A percentile compares a stretch with the other conserved stretches of the same genome.
phyloP scores from a whole-genome alignment of 2,888 invertebrate species.

The Cheiracanthium punctorium region DNA sequence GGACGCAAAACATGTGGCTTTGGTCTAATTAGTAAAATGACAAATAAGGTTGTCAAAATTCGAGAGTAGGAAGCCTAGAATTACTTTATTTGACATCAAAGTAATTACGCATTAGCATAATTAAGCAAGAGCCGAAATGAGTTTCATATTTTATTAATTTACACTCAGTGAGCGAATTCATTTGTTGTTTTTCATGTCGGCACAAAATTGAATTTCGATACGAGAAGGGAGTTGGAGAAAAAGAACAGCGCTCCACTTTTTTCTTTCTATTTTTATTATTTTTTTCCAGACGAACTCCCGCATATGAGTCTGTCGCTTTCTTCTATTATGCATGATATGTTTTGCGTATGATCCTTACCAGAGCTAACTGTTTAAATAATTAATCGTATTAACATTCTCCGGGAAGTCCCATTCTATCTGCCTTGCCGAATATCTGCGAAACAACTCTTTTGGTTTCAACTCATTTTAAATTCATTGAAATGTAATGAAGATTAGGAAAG shows the following conservation, averaged over 20 bases:
- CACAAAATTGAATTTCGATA: constrained; percentile 70
- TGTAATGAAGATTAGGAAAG: constrained; percentile 61
- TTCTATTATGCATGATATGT: constrained; percentile 69
- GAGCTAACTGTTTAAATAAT: constrained; percentile 67
- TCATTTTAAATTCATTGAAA: constrained; percentile 70
- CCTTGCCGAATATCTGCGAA: constrained; percentile 37
- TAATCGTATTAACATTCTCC: constrained; percentile 66
- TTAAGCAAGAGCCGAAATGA: constrained; percentile 70
- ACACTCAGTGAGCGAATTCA: constrained; percentile 65
- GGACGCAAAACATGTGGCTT: constrained; percentile 69
- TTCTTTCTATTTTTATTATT: constrained; percentile 29
- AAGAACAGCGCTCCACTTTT: constrained; percentile 31
- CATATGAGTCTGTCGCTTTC: constrained; percentile 50
- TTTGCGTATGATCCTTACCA: constrained; percentile 58
- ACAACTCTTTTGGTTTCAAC: constrained; percentile 36
- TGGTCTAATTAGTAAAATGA: constrained; percentile 70
- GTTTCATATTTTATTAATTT: constrained; percentile 71
- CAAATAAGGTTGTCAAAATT: constrained; percentile 69
- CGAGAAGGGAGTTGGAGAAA: constrained; percentile 37
- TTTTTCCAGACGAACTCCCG: background rate
- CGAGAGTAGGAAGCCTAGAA: constrained; percentile 65
- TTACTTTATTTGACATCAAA: constrained; percentile 70
- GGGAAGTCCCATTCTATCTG: constrained; percentile 14
- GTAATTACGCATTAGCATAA: constrained; percentile 70
- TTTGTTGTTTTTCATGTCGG: constrained; percentile 69